Evolutionary conservation across 2,113 vertebrate genomes (phyloP), one percentile per base, ranked within the genome.

Genomic region (Chroicocephalus ridibundus): DNA sequence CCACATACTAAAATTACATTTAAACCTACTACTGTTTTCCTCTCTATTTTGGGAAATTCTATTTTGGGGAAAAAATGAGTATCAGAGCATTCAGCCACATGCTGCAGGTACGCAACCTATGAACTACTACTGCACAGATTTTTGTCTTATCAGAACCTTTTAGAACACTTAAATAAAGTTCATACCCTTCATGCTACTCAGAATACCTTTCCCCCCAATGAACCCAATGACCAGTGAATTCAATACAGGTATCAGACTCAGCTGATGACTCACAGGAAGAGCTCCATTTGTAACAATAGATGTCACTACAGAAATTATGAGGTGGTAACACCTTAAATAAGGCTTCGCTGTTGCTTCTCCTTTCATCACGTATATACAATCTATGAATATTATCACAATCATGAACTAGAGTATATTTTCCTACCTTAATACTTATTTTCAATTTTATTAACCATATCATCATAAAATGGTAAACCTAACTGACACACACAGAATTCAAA

Each of bases 171-270:
- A 3, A 68, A 26, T 42, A 7, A 54, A 75, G 49, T 34, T 68
- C 32, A 18, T 32, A 49, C 4, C n/a, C 42, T 75, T 87, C 12
- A 6, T 0, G 31, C 26, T 20, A 31, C 40, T 75, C 17, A 2
- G 46, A 76, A 55, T 19, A 54, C 49, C 16, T 20, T 1, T 15
- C 20, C 25, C 15, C 3, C 1, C 6, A 18, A 10, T 1, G 3
- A 20, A 32, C 17, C 44, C 38, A 61, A 26, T 2, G 34, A 16
- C 7, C 0, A 5, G 3, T 52, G 51, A 57, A 49, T 27, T 24
- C 0, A 0, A 36, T 10, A 40, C 21, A 76, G 42, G 78, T 10
- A n/a, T 19, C 18, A 38, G 32, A 34, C 42, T 40, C 5, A 0
- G 40, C 40, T 1, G 3, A 36, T 4, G 61, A 36, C n/a, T 20